These are phyloP conservation scores for Phymanthus crucifer DNA, from an alignment of 92 coral and sea anemone genomes.

Conservation along the genomic window DNA sequence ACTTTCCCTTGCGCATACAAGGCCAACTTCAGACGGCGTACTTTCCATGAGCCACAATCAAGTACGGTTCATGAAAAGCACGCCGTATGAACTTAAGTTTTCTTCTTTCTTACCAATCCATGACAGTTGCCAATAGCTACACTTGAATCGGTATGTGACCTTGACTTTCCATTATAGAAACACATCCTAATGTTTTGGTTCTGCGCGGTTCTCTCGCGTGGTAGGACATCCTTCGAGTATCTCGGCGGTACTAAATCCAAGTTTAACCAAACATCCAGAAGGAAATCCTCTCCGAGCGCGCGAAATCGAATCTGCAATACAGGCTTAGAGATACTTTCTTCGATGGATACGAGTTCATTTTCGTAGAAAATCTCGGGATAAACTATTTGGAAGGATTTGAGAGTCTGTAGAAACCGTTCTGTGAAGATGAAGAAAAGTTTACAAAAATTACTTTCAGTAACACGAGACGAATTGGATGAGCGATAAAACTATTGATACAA, in stretches of 20 bases:
- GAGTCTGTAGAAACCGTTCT: constrained; percentile 18
- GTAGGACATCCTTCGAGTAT: constrained; percentile 56
- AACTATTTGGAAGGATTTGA: constrained; percentile 10
- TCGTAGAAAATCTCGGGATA: not conserved
- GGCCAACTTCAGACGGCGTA: no score
- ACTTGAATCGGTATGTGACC: constrained; percentile 51
- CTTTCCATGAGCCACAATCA: no score
- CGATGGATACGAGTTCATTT: not conserved
- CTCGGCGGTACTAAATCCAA: constrained; percentile 53
- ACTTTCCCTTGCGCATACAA: no score
- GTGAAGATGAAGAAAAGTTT: not conserved
- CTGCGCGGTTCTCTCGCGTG: constrained; percentile 19
- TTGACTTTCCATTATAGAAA: constrained; percentile 63
- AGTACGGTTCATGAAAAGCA: no score
- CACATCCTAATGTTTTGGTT: constrained; percentile 36
- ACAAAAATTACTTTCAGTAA: not conserved
- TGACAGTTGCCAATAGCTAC: constrained; percentile 76
- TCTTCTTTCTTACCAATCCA: constrained; percentile 67
- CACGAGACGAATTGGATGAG: not conserved
- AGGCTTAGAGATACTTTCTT: constrained; percentile 14
- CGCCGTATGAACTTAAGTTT: not conserved
- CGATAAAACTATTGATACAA: not conserved
- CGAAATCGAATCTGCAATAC: constrained; percentile 42
- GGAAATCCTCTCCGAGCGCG: constrained; percentile 69
- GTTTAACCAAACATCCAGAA: constrained; percentile 58